Evolutionary conservation across 2,888 invertebrate species (phyloP).

Genomic region (Allolobophora icterica): DNA sequence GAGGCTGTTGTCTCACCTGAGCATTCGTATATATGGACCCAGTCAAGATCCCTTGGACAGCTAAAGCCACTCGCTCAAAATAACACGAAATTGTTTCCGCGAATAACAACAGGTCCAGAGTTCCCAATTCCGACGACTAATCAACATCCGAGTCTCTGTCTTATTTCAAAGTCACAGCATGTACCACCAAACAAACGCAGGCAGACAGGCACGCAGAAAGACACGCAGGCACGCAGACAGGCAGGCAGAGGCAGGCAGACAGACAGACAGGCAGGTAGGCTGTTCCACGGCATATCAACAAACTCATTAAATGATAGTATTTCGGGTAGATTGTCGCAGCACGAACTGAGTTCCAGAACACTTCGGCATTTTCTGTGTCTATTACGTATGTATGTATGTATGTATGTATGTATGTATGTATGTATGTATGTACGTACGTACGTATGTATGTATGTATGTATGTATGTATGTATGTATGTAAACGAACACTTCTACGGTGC

Average conservation of each 20-base stretch:
- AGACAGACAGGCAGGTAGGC: not conserved
- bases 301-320: not conserved
- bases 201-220: no score
- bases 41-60: not conserved
- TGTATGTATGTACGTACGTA: no score
- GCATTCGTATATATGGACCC: not conserved
- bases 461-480: no score
- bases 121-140: not conserved
- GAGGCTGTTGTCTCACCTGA: not conserved
- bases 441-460: no score
- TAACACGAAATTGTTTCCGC: not conserved
- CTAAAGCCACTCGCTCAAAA: not conserved
- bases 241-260: not conserved
- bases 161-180: slow-evolving; percentile 13
- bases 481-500: no score
- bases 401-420: no score
- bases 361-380: not conserved
- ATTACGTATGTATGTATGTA: no score
- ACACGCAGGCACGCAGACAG: not conserved
- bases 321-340: not conserved
- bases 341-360: not conserved
- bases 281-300: not conserved
- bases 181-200: not conserved
- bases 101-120: slow-evolving; percentile 1
- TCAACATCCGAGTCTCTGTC: not conserved